Percentiles rank a stretch among this genome's conserved stretches.
Conservation (phyloP, 2,797 vertebrate genomes). For the Anguilla anguilla region DNA sequence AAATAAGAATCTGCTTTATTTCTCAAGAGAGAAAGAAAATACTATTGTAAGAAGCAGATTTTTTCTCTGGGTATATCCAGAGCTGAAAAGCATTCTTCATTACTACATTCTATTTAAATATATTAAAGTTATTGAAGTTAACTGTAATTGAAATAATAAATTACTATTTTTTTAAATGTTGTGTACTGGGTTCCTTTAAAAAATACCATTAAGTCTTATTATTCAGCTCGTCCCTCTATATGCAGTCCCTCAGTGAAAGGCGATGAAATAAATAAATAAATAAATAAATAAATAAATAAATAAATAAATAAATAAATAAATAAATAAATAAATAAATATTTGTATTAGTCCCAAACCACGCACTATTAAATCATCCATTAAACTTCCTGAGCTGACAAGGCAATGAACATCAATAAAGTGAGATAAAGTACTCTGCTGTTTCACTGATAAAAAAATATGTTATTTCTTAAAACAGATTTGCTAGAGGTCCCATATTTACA, state of each 20-base stretch:
- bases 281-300: too few species aligned
- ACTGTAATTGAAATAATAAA: not conserved
- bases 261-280: not conserved
- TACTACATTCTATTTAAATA: not conserved
- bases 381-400: not conserved
- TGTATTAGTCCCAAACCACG: not conserved
- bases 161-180: not conserved
- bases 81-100: not conserved
- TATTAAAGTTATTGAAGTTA: not conserved
- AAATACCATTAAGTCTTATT: not conserved
- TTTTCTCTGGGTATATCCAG: not conserved
- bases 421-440: not conserved
- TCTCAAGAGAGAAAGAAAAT: too few species aligned
- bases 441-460: constrained; percentile 12
- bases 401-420: not conserved
- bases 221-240: not conserved
- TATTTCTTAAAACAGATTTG: not conserved
- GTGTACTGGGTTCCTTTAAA: not conserved
- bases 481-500: not conserved
- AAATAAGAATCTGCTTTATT: too few species aligned
- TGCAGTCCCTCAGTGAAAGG: too few species aligned
- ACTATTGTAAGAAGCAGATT: too few species aligned
- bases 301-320: not conserved
- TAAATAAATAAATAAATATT: constrained; percentile 2
- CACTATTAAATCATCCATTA: constrained; percentile 6